A percentile compares a stretch with the other conserved stretches of the same genome.
These are phyloP conservation scores for Synanthedon vespiformis DNA, from an alignment of 2,888 invertebrate species.

Conservation along the genomic window DNA sequence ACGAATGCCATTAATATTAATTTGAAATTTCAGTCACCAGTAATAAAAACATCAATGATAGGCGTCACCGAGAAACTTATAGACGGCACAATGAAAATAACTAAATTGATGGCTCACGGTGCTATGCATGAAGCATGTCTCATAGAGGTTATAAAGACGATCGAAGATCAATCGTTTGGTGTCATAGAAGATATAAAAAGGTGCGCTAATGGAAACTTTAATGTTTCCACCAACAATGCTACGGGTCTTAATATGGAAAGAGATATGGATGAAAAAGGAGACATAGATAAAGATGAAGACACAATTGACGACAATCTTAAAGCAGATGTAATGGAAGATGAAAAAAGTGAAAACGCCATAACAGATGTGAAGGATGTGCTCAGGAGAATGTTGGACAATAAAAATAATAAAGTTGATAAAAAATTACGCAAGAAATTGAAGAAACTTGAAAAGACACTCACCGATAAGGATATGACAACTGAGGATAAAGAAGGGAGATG, in stretches of 20 bases:
- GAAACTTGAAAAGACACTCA: conserved; percentile 10
- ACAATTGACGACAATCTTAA: neutral
- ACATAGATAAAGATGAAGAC: conserved; percentile 4
- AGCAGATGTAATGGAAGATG: neutral
- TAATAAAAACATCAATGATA: conserved; percentile 57
- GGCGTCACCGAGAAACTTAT: conserved; percentile 46
- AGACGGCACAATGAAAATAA: conserved; percentile 46
- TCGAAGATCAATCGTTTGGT: conserved; percentile 47
- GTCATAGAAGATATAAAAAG: conserved; percentile 27
- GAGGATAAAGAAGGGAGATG: too few species aligned
- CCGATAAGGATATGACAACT: neutral
- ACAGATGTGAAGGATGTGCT: conserved; percentile 25
- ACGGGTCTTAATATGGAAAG: conserved; percentile 35
- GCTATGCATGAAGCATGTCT: conserved; percentile 66
- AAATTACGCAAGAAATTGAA: conserved; percentile 28
- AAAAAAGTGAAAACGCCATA: conserved; percentile 5
- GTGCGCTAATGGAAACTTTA: conserved; percentile 32
- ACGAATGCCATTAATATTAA: neutral
- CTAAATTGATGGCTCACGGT: conserved; percentile 57
- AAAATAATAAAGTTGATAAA: conserved; percentile 20
- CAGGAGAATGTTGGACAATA: conserved; percentile 34
- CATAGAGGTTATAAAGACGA: conserved; percentile 50
- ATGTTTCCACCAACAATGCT: conserved; percentile 37
- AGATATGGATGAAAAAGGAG: conserved; percentile 4
- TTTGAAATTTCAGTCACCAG: conserved; percentile 42